Conservation (phyloP, 2,113 vertebrate genomes). For the Toxotes chatareus region DNA sequence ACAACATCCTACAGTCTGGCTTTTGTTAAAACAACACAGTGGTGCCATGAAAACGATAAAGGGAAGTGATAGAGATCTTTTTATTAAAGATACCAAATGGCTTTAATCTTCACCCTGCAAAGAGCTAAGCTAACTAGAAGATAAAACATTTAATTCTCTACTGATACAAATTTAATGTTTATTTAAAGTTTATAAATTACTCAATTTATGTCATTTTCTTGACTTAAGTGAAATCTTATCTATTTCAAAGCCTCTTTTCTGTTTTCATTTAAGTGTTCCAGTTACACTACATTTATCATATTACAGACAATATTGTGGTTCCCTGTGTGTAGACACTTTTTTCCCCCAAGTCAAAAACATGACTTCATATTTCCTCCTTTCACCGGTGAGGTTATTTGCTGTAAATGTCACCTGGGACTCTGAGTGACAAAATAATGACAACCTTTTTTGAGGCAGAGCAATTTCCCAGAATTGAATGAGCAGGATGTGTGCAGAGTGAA, state of each 20-base stretch:
- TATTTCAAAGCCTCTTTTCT: background rate
- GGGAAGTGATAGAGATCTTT: background rate
- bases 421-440: conserved; percentile 86
- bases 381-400: conserved; percentile 77
- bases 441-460: conserved; percentile 80
- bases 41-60: conserved; percentile 24
- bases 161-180: conserved; percentile 7
- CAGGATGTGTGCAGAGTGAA: conserved; percentile 79
- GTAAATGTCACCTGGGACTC: conserved; percentile 84
- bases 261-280: conserved; percentile 1
- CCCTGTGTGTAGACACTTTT: conserved; percentile 2
- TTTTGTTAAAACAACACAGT: conserved; percentile 11
- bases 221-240: conserved; percentile 20
- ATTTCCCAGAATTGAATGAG: conserved; percentile 85
- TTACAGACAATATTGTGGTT: conserved; percentile 25
- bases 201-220: conserved; percentile 22
- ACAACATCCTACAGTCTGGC: conserved; percentile 31
- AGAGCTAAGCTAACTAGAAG: background rate
- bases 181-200: background rate
- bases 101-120: conserved; percentile 11
- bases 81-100: background rate
- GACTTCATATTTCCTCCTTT: conserved; percentile 63
- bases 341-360: conserved; percentile 38
- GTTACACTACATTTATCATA: conserved; percentile 19
- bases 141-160: conserved; percentile 9